Evolutionary conservation across 2,797 vertebrate genomes (phyloP).

Genomic region (Pipistrellus pipistrellus): DNA sequence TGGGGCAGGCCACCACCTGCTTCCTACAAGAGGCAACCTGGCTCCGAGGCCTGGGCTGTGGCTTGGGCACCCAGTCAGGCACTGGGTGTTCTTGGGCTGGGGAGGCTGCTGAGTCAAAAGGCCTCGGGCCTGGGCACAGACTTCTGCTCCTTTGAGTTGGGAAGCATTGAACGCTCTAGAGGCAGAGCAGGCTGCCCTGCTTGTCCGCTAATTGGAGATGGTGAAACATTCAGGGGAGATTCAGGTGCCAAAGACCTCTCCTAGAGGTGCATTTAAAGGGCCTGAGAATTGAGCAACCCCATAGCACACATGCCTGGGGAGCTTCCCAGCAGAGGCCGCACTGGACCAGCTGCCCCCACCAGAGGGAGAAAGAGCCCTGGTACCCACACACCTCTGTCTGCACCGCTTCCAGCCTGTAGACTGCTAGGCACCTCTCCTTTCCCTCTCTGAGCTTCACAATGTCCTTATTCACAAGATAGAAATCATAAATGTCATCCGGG

Average conservation of each 20-base stretch:
- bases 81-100: neutral
- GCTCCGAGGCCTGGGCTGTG: neutral
- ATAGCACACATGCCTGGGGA: constrained; percentile 62
- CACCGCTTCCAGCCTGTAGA: neutral
- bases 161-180: neutral
- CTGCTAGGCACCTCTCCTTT: neutral
- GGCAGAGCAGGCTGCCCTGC: neutral
- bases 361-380: neutral
- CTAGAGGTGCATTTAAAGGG: constrained; percentile 72
- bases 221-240: constrained; percentile 48
- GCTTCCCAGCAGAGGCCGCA: constrained; percentile 60
- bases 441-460: neutral
- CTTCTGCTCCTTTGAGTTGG: neutral
- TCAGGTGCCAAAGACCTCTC: constrained; percentile 78
- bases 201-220: constrained; percentile 51
- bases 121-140: neutral
- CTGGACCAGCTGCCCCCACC: neutral
- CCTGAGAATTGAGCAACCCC: constrained; percentile 67
- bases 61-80: constrained; percentile 15
- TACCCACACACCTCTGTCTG: neutral
- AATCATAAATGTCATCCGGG: neutral
- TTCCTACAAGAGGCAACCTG: constrained; percentile 4
- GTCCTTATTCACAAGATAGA: constrained; percentile 12
- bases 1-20: constrained; percentile 53
- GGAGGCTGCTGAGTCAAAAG: constrained; percentile 72